Percentiles rank a stretch among this genome's conserved stretches.
These are phyloP conservation scores for Entomobrya proxima DNA, from an alignment of 2,888 invertebrate genomes.

Conservation along the genomic window DNA sequence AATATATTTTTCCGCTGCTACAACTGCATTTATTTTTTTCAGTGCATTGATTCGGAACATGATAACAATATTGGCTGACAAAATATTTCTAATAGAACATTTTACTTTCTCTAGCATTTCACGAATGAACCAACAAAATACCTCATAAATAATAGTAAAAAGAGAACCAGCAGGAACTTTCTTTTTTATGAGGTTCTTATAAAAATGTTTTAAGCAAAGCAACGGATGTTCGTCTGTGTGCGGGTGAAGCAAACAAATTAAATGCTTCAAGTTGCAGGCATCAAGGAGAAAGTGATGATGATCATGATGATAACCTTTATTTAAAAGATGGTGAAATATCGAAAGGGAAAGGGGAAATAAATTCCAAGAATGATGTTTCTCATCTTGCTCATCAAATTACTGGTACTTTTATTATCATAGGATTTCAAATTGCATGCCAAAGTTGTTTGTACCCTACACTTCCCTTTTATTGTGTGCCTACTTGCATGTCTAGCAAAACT, in stretches of 20 bases:
- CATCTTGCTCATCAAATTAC: constrained; percentile 1
- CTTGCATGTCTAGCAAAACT: constrained; percentile 41
- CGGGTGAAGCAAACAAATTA: not conserved
- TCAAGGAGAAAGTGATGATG: not conserved
- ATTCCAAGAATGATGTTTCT: not conserved
- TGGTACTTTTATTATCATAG: not conserved
- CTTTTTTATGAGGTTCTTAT: not conserved
- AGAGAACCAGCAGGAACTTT: not conserved
- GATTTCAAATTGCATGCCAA: not conserved
- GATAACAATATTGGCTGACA: too few relatives aligned
- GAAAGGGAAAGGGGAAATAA: constrained; percentile 23
- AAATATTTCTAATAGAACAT: too few relatives aligned
- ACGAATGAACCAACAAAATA: not conserved
- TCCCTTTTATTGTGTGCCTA: not conserved
- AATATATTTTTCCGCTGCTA: too few relatives aligned
- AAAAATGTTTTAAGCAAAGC: not conserved
- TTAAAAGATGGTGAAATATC: constrained; percentile 4
- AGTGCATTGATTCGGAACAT: too few relatives aligned
- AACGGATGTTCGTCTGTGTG: not conserved
- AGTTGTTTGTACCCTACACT: not conserved
- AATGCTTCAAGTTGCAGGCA: not conserved
- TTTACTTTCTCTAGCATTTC: too few relatives aligned
- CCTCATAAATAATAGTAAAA: too few relatives aligned
- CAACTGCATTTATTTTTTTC: too few relatives aligned
- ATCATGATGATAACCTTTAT: not conserved